Evolutionary conservation across 2,113 vertebrate species (phyloP), one percentile per base, ranked within the genome.

Genomic region (Vireo altiloquus): DNA sequence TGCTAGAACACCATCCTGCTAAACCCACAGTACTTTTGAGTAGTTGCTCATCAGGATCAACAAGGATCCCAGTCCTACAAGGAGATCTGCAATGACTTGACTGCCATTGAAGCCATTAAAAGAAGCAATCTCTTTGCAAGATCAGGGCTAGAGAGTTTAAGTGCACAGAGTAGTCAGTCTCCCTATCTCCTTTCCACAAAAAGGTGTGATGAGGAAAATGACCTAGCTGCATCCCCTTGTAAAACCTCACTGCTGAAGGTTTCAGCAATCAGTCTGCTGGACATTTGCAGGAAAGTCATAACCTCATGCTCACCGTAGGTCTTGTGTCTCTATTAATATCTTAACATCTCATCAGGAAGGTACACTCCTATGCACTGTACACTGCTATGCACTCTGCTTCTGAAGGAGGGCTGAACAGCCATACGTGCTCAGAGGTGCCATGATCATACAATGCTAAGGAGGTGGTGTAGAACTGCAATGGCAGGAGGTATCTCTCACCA

Each of bases 201-300:
- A 7, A 37, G 3, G 1, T 70, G 47, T 12, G 56, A 72, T 27
- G 9, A 56, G 39, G 33, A 20, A 78, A 59, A 50, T 22, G 6
- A 54, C 28, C 33, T 17, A 22, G n/a, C 19, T 74, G 27, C 22
- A 47, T 11, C 3, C 1, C 33, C 31, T 50, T 16, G 15, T 39
- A 47, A 82, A 90, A 68, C 16, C 49, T 71, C 0, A 0, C 9
- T 27, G 18, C 2, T 46, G 19, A 15, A 44, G 22, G 33, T 68
- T 82, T 56, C 7, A 3, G 6, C 31, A 42, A 13, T 10, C 4
- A 8, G 27, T 17, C 35, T 71, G 70, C 27, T 46, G 46, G n/a
- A 27, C 42, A 18, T 39, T 6, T 40, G n/a, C 57, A 68, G 50
- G 39, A 30, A 83, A 83, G 21, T 13, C 44, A 33, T 11, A n/a